phyloP scores from a whole-genome alignment of 2,888 invertebrate species.

The Dyspetes luteomarginatus region DNA sequence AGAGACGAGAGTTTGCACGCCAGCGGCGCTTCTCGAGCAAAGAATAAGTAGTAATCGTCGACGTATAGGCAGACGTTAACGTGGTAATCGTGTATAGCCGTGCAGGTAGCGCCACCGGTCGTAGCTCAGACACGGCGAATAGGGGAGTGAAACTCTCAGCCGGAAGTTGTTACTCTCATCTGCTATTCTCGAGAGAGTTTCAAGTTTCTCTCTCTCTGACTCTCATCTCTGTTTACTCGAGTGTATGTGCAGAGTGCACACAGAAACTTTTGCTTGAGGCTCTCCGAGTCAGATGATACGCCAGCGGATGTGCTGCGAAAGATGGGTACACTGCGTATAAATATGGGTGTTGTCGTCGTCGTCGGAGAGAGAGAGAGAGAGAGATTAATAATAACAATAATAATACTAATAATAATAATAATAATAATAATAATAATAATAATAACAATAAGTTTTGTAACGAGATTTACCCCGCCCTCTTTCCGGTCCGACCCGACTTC shows the following conservation, averaged over 20 bases:
- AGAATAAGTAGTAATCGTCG: conserved; percentile 38
- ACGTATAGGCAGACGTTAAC: conserved; percentile 27
- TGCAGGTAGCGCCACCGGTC: background rate
- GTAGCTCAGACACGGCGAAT: conserved; percentile 52
- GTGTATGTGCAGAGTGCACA: conserved; percentile 34
- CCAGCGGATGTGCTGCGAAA: conserved; percentile 17
- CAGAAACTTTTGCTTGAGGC: conserved; percentile 37
- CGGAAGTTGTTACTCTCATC: conserved; percentile 58
- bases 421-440: too few relatives aligned
- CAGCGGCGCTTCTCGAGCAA: background rate
- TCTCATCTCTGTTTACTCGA: conserved; percentile 11
- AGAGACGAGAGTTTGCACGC: background rate
- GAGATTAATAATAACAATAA: too few relatives aligned
- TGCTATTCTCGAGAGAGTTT: conserved; percentile 41
- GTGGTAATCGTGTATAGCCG: conserved; percentile 1
- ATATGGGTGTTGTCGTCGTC: too few relatives aligned
- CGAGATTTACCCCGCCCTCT: too few relatives aligned
- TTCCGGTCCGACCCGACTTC: too few relatives aligned
- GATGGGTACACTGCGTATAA: background rate
- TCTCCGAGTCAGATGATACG: conserved; percentile 22
- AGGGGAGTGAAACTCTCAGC: conserved; percentile 49
- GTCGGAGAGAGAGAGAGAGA: too few relatives aligned
- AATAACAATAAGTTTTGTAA: too few relatives aligned
- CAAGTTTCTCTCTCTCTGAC: conserved; percentile 14
- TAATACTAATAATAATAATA: too few relatives aligned